phyloP scores from a whole-genome alignment of 2,797 vertebrate species.

The Mormyrops attenuatus region DNA sequence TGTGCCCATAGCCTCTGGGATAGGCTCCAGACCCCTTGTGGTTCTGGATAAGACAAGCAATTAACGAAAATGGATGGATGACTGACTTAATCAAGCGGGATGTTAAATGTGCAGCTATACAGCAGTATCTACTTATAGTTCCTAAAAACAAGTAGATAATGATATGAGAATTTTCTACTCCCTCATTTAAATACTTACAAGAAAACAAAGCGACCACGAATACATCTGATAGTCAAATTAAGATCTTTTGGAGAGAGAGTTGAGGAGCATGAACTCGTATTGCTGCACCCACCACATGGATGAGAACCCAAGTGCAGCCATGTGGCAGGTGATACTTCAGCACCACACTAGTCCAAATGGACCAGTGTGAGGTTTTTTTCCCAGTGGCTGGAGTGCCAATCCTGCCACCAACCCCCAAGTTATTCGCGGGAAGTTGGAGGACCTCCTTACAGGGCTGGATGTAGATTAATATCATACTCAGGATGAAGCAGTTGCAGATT shows the following conservation, averaged over 20 bases:
- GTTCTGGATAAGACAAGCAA: not conserved
- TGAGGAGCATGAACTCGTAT: not conserved
- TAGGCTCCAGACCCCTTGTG: not conserved
- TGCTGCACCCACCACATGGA: not conserved
- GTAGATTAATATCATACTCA: not conserved
- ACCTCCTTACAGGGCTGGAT: not conserved
- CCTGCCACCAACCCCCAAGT: not conserved
- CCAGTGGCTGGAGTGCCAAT: no score
- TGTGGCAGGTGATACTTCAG: not conserved
- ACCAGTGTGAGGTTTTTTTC: not conserved
- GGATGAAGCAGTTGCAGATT: not conserved
- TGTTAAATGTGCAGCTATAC: not conserved
- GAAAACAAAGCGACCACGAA: not conserved
- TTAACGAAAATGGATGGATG: not conserved
- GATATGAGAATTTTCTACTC: not conserved
- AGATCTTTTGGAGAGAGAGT: not conserved
- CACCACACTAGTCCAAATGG: not conserved
- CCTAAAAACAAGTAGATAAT: not conserved
- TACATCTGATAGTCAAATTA: not conserved
- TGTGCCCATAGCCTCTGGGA: not conserved
- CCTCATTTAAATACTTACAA: not conserved
- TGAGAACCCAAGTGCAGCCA: not conserved
- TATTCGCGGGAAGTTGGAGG: not conserved
- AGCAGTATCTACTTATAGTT: not conserved
- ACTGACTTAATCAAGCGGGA: not conserved